phyloP scores from a whole-genome alignment of 2,888 invertebrate genomes.

The Apotomis betuletana region DNA sequence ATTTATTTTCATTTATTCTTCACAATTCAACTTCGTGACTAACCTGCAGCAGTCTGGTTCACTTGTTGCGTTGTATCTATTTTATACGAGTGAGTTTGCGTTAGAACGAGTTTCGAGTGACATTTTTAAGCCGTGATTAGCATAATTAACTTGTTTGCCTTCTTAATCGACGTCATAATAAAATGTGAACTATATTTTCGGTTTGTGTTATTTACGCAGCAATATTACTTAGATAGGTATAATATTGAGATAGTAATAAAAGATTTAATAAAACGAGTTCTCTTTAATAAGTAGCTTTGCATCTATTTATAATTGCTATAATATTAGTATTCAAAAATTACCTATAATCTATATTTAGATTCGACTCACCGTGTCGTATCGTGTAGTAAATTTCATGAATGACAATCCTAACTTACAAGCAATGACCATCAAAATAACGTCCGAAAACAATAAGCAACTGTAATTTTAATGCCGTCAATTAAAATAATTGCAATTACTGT shows the following conservation, averaged over 20 bases:
- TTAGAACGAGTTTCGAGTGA: conserved; percentile 30
- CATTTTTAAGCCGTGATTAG: conserved; percentile 29
- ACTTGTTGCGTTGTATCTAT: not conserved
- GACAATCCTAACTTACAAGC: no score
- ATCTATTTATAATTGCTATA: no score
- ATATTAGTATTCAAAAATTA: no score
- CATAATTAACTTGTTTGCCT: conserved; percentile 31
- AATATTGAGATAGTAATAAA: no score
- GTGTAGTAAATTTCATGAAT: no score
- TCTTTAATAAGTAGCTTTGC: no score
- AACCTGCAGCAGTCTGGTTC: conserved; percentile 1
- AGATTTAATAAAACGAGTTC: no score
- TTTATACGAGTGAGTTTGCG: not conserved
- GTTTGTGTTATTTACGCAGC: no score
- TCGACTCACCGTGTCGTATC: no score
- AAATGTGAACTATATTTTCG: conserved; percentile 20
- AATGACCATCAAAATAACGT: not conserved
- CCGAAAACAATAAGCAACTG: not conserved
- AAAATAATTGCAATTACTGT: conserved; percentile 15
- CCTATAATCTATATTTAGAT: no score
- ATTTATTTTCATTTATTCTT: no score
- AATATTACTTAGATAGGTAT: no score
- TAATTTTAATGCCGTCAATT: not conserved
- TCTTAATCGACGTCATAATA: conserved; percentile 1
- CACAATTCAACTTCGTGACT: not conserved